Base-by-base conservation (phyloP, 2,888 invertebrate genomes). In the Habroteleia sp. region DNA sequence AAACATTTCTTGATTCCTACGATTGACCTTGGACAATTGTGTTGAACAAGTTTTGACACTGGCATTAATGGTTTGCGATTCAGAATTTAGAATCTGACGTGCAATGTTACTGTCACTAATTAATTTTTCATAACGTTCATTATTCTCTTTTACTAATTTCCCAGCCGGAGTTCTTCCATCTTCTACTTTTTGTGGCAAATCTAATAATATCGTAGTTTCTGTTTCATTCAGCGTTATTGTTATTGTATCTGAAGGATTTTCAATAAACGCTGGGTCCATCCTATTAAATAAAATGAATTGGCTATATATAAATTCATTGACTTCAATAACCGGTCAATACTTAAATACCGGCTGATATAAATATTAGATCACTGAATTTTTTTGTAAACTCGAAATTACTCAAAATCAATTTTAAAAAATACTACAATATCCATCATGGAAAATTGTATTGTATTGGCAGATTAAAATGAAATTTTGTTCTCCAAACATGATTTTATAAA, bases 21-120 rank as follows among this genome's bases (percentile, higher is more conserved):
- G 91, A 56, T 89, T 88, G 0, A 91, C 90, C 14, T 90, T 89
- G 0, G 90, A 89, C 0, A 92, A 91, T 20, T 92, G 90, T 0
- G 93, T 93, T 63, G 91, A 91, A 7, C 94, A 90, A 0, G 92
- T 90, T 85, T 95, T 95, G 6, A 89, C 90, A 3, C 94, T 89
- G 17, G 90, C 86, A 35, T 89, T 89, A 23, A 90, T 87, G 0
- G 95, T 95, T 88, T 95, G 95, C 0, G 93, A 92, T 85, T 94
- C 94, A 4, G 92, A 91, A n/a, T 90, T 88, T 0, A 92, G 89
- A 79, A 91, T 91, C 84, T 94, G 93, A 3, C 94, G 89, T 77
- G 93, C 92, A 39, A 92, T 91, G 0, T 93, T 94, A 79, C 91
- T 92, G 0, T 94, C 94, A 0, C 90, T 89, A 0, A 93, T 93